phyloP scores from a whole-genome alignment of 2,888 invertebrate genomes.

The Synanthedon formicaeformis region DNA sequence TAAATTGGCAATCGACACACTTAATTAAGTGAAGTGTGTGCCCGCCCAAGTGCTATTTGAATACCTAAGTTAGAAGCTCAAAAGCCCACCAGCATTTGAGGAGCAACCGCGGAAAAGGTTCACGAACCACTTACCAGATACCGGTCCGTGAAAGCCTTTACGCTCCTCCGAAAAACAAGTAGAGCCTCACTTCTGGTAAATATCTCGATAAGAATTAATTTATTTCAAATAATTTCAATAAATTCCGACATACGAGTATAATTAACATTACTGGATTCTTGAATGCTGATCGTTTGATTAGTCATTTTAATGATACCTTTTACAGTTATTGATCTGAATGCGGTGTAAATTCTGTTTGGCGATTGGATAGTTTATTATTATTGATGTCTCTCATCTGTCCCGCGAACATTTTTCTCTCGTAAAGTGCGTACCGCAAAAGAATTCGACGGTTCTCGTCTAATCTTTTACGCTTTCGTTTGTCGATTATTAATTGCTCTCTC shows the following conservation, averaged over 20 bases:
- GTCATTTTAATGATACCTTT: slow-evolving; percentile 55
- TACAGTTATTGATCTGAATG: slow-evolving; percentile 58
- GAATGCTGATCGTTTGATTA: slow-evolving; percentile 57
- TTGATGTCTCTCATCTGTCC: slow-evolving; percentile 39
- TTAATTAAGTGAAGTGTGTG: not conserved
- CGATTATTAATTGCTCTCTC: slow-evolving; percentile 58
- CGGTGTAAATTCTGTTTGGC: slow-evolving; percentile 49
- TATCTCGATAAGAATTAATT: slow-evolving; percentile 44
- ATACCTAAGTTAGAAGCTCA: not conserved
- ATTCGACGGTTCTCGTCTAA: slow-evolving; percentile 54
- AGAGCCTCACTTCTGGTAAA: slow-evolving; percentile 35
- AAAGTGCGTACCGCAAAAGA: slow-evolving; percentile 31
- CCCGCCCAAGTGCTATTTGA: not conserved
- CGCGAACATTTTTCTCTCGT: slow-evolving; percentile 28
- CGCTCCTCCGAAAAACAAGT: slow-evolving; percentile 29
- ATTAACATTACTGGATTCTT: slow-evolving; percentile 59
- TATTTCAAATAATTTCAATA: slow-evolving; percentile 54
- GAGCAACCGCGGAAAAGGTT: slow-evolving; percentile 14
- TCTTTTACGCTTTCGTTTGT: slow-evolving; percentile 61
- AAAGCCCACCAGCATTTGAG: not conserved
- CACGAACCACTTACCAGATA: slow-evolving; percentile 39
- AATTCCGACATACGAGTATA: slow-evolving; percentile 52
- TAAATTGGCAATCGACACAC: too few species aligned
- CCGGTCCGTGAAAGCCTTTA: slow-evolving; percentile 43
- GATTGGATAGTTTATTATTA: slow-evolving; percentile 34